Base-by-base conservation (phyloP, 2,797 vertebrate genomes). In the Acanthurus tractus region DNA sequence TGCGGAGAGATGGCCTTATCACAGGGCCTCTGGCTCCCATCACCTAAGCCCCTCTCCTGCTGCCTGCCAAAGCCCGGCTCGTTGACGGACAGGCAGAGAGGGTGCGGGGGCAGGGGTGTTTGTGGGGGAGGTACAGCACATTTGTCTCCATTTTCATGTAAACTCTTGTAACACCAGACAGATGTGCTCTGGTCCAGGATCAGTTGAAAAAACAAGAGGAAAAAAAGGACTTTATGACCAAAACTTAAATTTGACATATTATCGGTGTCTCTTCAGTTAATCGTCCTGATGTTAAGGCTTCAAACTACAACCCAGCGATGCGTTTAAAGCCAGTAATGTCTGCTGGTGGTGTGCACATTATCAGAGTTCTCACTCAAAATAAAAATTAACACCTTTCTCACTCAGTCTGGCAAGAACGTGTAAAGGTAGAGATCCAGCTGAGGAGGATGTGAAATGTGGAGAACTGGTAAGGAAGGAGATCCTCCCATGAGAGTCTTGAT, bases 1-100 rank as follows among this genome's bases (percentile, higher is more conserved):
- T 87, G 91, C 81, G 29, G 80, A 91, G 87, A 89, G 86, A 93
- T 73, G 87, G 86, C 79, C 87, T 92, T 91, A 93, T 93, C 89
- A 81, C 84, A 36, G 76, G 79, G 82, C 89, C 88, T 91, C 90
- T 93, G 91, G 92, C 88, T 92, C 83, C 90, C 69, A 74, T 91
- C 90, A 88, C 75, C 87, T 87, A 90, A 91, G 81, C 83, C 78
- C 85, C 78, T 82, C 76, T 89, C 67, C 83, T 85, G 83, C 63
- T 82, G 82, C 76, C 86, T 87, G 79, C 90, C 79, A 81, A 34
- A 83, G 62, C 73, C 73, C 73, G 6, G 62, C 15, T 1, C 13
- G 34, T 73, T 92, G 92, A 94, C 63, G 76, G 91, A 92, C 88
- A 88, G 84, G 83, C 73, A 38, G 72, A 83, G 63, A 10, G 58